Conservation (phyloP, 1,140 invertebrate species). For the Triops longicaudatus region DNA sequence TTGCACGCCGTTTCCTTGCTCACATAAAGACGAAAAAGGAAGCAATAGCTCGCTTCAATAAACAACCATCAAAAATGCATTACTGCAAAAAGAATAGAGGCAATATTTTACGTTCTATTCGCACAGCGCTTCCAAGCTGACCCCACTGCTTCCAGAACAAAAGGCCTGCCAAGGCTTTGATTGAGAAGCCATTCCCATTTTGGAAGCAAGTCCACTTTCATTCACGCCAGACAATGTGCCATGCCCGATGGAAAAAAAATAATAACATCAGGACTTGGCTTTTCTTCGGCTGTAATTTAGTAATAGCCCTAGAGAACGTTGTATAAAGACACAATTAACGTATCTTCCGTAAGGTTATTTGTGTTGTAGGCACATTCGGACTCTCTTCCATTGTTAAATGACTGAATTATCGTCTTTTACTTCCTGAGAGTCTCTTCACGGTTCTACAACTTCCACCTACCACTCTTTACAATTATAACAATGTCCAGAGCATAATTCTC, state of each 20-base stretch:
- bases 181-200: background rate
- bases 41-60: background rate
- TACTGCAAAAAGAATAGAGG: background rate
- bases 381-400: background rate
- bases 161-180: background rate
- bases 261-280: background rate
- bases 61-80: background rate
- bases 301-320: background rate
- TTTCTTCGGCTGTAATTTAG: background rate
- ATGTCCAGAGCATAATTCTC: background rate
- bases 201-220: background rate
- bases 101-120: background rate
- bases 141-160: background rate
- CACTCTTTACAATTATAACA: background rate
- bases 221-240: background rate
- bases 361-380: too few relatives aligned
- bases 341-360: too few relatives aligned
- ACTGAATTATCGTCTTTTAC: background rate
- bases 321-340: background rate
- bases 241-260: background rate
- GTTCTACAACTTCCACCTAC: background rate
- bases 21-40: background rate
- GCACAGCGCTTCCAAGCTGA: background rate
- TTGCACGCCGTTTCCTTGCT: background rate
- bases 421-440: background rate